Conservation (phyloP, 2,888 invertebrate genomes). For the Cataglyphis albicans region DNA sequence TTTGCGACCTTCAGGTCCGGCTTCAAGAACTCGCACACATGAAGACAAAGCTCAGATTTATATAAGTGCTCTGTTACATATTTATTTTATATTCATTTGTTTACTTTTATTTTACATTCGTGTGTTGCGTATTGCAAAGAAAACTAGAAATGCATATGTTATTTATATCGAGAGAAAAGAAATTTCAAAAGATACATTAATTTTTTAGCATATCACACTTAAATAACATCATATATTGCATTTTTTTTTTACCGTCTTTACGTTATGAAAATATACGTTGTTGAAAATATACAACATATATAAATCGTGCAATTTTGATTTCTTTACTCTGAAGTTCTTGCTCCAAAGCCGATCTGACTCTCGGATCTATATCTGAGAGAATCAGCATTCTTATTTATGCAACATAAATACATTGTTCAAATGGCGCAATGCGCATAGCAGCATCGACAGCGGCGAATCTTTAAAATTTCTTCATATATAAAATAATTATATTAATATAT, state of each 20-base stretch:
- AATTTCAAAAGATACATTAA: not conserved
- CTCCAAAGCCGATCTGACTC: not conserved
- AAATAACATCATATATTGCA: not conserved
- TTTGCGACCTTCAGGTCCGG: conserved; percentile 50
- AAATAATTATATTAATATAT: not conserved
- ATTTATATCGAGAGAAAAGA: not conserved
- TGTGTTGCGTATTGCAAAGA: not conserved
- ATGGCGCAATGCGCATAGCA: not conserved
- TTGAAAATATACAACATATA: not conserved
- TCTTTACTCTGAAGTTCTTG: not conserved
- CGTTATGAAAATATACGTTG: not conserved
- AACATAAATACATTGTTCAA: not conserved
- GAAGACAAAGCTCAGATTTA: conserved; percentile 4
- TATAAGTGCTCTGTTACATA: conserved; percentile 3
- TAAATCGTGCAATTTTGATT: conserved; percentile 1
- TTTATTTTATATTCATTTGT: not conserved
- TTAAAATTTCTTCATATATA: not conserved
- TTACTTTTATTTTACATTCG: not conserved
- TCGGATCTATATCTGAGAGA: not conserved
- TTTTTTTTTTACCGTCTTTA: not conserved
- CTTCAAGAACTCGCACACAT: not conserved
- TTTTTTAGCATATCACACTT: not conserved
- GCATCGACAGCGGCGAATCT: not conserved
- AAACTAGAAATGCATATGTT: not conserved
- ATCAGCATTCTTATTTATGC: conserved; percentile 34